Evolutionary conservation across 2,888 invertebrate species (phyloP).

Genomic region (Myathropa florea): DNA sequence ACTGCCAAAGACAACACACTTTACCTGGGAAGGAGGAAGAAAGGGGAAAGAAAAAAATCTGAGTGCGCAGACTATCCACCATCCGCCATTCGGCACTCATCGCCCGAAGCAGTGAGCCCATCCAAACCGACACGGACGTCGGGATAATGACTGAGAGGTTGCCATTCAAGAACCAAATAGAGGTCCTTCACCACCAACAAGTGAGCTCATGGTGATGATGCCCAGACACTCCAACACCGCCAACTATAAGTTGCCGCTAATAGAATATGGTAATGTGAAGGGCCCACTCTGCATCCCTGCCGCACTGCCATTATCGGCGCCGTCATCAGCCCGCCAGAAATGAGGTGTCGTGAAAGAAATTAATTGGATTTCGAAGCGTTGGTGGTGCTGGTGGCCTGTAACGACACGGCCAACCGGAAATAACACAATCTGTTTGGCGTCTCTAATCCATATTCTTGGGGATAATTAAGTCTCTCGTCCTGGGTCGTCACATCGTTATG

Average conservation of each 20-base stretch:
- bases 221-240: slow-evolving; percentile 13
- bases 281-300: slow-evolving; percentile 32
- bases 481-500: slow-evolving; percentile 22
- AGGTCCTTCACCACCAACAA: slow-evolving; percentile 46
- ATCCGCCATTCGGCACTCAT: neutral
- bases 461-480: slow-evolving; percentile 62
- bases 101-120: neutral
- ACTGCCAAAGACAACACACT: slow-evolving; percentile 57
- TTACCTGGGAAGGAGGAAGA: slow-evolving; percentile 31
- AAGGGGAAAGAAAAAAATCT: slow-evolving; percentile 9
- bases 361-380: slow-evolving; percentile 66
- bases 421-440: slow-evolving; percentile 57
- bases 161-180: slow-evolving; percentile 27
- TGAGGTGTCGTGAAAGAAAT: slow-evolving; percentile 69
- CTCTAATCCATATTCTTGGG: slow-evolving; percentile 64
- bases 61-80: neutral
- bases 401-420: slow-evolving; percentile 27
- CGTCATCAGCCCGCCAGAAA: slow-evolving; percentile 65
- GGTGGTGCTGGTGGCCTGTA: slow-evolving; percentile 30
- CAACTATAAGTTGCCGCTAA: slow-evolving; percentile 64
- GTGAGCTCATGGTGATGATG: slow-evolving; percentile 42
- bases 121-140: slow-evolving; percentile 41
- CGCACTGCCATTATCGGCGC: slow-evolving; percentile 56
- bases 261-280: slow-evolving; percentile 70
- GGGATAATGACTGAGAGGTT: slow-evolving; percentile 53